Base-by-base conservation (phyloP, 2,113 vertebrate genomes). In the Toxotes jaculatrix region DNA sequence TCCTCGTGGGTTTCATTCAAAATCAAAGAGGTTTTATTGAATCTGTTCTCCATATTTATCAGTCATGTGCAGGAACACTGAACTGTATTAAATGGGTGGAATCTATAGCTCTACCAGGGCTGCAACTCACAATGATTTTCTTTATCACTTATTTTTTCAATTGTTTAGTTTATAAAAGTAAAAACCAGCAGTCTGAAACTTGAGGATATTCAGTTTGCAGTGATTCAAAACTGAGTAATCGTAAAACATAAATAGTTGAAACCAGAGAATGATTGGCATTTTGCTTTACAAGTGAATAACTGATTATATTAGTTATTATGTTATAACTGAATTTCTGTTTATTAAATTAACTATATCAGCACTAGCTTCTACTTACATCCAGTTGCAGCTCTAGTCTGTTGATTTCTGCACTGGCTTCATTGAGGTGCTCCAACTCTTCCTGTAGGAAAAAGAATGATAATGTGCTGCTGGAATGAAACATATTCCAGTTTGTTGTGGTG, bases 331-430 rank as follows among this genome's bases (percentile, higher is more conserved):
- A 60, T 19, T 19, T 51, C 16, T 7, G 1, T 62, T 19, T 13
- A 8, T 43, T 43, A 5, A 21, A 7, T 12, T 19, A 34, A 32
- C 31, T 10, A 7, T 3, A 9, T 21, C 5, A 43, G 47, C 19
- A 19, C 5, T 10, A 10, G 11, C 34, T 55, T 65, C 7, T 34
- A 87, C 97, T 96, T 87, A 98, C 97, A 27, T 98, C 97, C 81
- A 98, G 82, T 87, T 97, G 96, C 23, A 98, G 94, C 67, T 98
- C 97, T 40, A 97, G 95, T 23, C 88, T 95, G 89, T 98, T 98
- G 87, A 98, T 98, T 90, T 98, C 97, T 72, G 96, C 97, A 0
- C 97, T 98, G 82, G 97, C 97, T 93, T 98, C 97, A 86, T 98
- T 98, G 64, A 98, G 93, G 49, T 97, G 97, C 62, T 98, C 97